Evolutionary conservation across 2,888 invertebrate genomes (phyloP), one percentile per base, ranked within the genome.

Genomic region (Stenotaenia linearis): DNA sequence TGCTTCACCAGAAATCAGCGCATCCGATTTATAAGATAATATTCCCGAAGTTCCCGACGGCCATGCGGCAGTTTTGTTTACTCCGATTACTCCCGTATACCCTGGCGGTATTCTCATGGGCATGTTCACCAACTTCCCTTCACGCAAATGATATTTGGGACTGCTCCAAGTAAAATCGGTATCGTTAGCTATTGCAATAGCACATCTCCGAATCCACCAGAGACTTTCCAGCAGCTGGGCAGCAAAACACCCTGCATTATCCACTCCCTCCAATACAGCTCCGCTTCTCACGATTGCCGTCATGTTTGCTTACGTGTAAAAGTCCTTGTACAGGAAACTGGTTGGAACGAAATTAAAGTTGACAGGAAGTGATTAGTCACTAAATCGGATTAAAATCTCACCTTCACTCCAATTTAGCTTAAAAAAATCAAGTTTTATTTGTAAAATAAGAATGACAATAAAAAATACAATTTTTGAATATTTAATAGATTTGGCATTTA

Each of bases 121-220:
- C 18, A 56, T 28, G 28, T 18, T 28, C 25, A 28, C 7, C 15
- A 40, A 25, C 4, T 21, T 15, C 3, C 78, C 78, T 7, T 30
- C n/a, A 9, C 5, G 0, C 50, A 30, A 25, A 21, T 56, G 30
- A 23, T n/a, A 30, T n/a, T 30, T 10, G 5, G 61, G 61, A 28
- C 10, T 1, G 18, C 1, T 25, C n/a, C 45, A 30, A 2, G 12
- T 12, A 3, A 7, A 56, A 6, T n/a, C 15, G 3, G 37, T 30
- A 3, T 56, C 15, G 18, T 78, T 78, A 7, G 78, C 78, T 56
- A 78, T 56, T 15, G 78, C 78, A 15, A 78, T 30, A 30, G 30
- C 18, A n/a, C 78, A 78, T 10, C 75, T 12, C 18, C 75, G 61
- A 25, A 25, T 23, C 61, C 61, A 28, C 15, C 12, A 25, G 9